phyloP scores from a whole-genome alignment of 2,888 invertebrate species.

The Mythimna impura region DNA sequence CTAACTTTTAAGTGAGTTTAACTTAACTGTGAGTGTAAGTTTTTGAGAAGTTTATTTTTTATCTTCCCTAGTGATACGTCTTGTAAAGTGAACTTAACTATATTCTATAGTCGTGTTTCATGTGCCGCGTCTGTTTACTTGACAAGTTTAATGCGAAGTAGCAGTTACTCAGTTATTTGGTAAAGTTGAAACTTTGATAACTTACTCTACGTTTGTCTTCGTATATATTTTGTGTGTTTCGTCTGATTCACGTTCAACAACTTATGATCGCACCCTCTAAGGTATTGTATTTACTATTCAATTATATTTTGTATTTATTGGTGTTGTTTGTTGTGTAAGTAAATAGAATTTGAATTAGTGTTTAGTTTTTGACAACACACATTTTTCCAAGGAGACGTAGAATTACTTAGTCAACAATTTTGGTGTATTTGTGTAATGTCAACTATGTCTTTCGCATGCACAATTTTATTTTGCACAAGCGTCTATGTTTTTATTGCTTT shows the following conservation, averaged over 20 bases:
- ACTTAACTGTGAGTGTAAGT: conserved; percentile 83
- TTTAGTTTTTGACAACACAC: neutral
- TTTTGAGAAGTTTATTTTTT: conserved; percentile 75
- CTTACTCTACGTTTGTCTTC: conserved; percentile 60
- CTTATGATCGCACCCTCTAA: conserved; percentile 70
- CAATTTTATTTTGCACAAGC: conserved; percentile 45
- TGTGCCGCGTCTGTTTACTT: conserved; percentile 73
- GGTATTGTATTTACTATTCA: conserved; percentile 63
- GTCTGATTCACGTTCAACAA: conserved; percentile 61
- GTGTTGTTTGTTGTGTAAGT: neutral
- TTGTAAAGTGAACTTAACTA: conserved; percentile 78
- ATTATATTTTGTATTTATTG: conserved; percentile 28
- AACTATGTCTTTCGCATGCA: conserved; percentile 42
- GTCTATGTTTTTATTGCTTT: conserved; percentile 52
- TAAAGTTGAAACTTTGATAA: conserved; percentile 75
- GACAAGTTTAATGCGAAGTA: conserved; percentile 68
- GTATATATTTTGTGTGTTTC: conserved; percentile 55
- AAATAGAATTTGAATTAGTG: conserved; percentile 9
- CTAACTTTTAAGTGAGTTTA: conserved; percentile 64
- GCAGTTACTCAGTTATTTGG: conserved; percentile 68
- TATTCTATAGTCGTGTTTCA: conserved; percentile 76
- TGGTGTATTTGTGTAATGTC: conserved; percentile 17
- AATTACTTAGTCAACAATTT: conserved; percentile 24
- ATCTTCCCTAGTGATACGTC: conserved; percentile 67
- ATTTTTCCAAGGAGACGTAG: conserved; percentile 10